Conservation (phyloP, 2,888 invertebrate species). For the Halictus quadricinctus region DNA sequence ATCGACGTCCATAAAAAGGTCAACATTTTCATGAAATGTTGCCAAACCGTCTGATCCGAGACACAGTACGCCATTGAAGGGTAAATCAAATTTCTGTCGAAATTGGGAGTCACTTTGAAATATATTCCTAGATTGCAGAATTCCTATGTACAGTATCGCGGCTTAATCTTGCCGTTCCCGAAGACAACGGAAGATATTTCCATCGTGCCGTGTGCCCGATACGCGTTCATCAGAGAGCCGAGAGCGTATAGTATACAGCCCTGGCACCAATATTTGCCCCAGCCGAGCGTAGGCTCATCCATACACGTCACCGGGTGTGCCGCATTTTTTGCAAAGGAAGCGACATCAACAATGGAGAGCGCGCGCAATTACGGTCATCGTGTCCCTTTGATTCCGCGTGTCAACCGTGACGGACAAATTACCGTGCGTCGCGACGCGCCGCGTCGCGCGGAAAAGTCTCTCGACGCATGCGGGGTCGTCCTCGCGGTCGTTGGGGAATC, state of each 20-base stretch:
- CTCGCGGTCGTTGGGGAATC: conserved; percentile 18
- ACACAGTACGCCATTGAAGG: not conserved
- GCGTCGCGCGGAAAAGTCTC: conserved; percentile 27
- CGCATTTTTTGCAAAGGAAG: conserved; percentile 6
- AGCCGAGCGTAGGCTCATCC: conserved; percentile 10
- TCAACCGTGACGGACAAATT: conserved; percentile 29
- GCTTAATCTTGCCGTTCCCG: not conserved
- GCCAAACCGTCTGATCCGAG: too few species aligned
- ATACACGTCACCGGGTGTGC: conserved; percentile 12
- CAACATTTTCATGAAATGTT: too few species aligned
- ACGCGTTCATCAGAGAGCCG: not conserved
- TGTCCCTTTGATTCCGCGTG: conserved; percentile 38
- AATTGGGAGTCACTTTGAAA: not conserved
- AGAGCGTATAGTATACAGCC: not conserved
- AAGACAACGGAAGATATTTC: not conserved
- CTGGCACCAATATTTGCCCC: conserved; percentile 7
- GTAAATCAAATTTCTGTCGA: not conserved
- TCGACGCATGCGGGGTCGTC: conserved; percentile 25
- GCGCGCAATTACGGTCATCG: conserved; percentile 29
- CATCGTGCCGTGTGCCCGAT: not conserved
- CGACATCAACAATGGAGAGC: conserved; percentile 21
- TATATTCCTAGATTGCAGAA: not conserved
- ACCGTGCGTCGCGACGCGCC: conserved; percentile 9
- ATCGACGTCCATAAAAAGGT: too few species aligned
- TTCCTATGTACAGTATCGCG: not conserved